phyloP scores from a whole-genome alignment of 2,888 invertebrate species.

The Silvanus unidentatus region DNA sequence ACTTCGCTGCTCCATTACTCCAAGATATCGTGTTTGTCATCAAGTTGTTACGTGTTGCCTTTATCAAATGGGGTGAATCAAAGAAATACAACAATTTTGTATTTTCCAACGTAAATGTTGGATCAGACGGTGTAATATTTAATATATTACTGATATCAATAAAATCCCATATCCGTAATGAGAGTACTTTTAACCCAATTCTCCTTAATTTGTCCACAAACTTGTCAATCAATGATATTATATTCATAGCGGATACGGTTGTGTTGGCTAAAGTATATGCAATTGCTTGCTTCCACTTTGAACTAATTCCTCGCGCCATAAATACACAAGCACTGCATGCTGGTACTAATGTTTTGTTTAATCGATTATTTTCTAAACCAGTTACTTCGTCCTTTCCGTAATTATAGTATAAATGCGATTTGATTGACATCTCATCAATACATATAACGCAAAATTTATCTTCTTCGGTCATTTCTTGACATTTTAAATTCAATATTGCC shows the following conservation, averaged over 20 bases:
- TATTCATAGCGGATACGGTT: constrained; percentile 14
- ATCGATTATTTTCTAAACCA: not conserved
- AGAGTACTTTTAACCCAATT: not conserved
- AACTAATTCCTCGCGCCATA: not conserved
- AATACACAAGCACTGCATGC: not conserved
- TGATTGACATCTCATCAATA: constrained; percentile 1
- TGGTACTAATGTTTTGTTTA: not conserved
- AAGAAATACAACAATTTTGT: constrained; percentile 10
- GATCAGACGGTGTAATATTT: not conserved
- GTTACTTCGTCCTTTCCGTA: not conserved
- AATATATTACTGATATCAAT: not conserved
- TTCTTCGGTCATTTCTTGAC: not conserved
- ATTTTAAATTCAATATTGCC: constrained; percentile 1
- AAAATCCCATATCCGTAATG: not conserved
- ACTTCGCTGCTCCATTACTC: constrained; percentile 8
- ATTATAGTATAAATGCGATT: not conserved
- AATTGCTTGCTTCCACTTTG: not conserved
- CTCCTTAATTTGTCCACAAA: not conserved
- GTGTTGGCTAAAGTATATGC: not conserved
- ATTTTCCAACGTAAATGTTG: not conserved
- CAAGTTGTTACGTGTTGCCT: constrained; percentile 13
- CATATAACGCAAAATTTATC: constrained; percentile 3
- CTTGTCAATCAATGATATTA: constrained; percentile 9
- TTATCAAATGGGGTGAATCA: constrained; percentile 14
- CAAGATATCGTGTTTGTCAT: constrained; percentile 12